These are phyloP conservation scores for Percina caprodes DNA, from an alignment of 2,113 vertebrate species.

Conservation along the genomic window DNA sequence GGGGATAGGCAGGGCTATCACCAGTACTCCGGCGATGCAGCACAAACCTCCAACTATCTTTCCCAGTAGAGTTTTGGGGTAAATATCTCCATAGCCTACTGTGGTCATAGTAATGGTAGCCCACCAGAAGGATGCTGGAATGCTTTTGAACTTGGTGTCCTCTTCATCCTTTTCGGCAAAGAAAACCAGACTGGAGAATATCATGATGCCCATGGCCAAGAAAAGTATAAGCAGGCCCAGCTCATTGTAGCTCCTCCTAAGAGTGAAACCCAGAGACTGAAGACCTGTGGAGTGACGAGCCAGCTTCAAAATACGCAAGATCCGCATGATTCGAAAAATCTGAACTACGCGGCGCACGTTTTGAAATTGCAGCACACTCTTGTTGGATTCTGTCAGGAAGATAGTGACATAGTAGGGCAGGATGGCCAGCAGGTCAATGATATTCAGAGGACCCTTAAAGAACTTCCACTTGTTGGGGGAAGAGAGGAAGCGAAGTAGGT, in stretches of 20 bases:
- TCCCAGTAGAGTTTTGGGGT: conserved; percentile 96
- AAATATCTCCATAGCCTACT: conserved; percentile 98
- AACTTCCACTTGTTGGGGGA: conserved; percentile 99
- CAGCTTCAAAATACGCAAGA: conserved; percentile 95
- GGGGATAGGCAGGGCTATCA: conserved; percentile 97
- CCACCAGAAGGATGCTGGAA: conserved; percentile 99
- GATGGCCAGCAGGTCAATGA: conserved; percentile 96
- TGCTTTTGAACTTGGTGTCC: conserved; percentile 99
- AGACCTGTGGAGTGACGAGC: conserved; percentile 97
- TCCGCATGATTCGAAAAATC: conserved; percentile 98
- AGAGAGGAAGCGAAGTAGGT: conserved; percentile 95
- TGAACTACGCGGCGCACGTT: conserved; percentile 97
- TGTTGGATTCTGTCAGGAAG: conserved; percentile 98
- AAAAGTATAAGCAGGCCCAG: conserved; percentile 97
- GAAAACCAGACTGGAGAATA: conserved; percentile 98
- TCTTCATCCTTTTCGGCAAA: conserved; percentile 99
- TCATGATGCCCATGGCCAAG: conserved; percentile 99
- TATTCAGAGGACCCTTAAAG: conserved; percentile 96
- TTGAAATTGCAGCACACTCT: conserved; percentile 98
- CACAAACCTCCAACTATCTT: conserved; percentile 98
- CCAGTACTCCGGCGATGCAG: conserved; percentile 96
- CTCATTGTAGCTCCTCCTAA: conserved; percentile 96
- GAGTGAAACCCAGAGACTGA: conserved; percentile 96
- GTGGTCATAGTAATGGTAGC: conserved; percentile 99
- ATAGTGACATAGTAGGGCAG: conserved; percentile 98